phyloP scores from a whole-genome alignment of 2,888 invertebrate genomes.

The Rhogogaster chlorosoma region DNA sequence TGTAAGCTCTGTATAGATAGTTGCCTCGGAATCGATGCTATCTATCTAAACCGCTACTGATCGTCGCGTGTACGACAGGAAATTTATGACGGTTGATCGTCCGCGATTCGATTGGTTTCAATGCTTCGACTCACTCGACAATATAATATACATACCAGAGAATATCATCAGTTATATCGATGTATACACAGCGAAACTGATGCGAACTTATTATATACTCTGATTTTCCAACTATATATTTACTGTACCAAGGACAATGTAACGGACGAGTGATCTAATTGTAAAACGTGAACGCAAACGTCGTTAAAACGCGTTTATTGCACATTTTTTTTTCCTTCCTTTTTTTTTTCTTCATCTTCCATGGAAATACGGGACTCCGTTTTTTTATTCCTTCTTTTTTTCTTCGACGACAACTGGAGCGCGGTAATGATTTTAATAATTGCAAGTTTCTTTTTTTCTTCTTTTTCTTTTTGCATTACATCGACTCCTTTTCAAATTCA shows the following conservation, averaged over 20 bases:
- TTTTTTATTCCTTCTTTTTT: not conserved
- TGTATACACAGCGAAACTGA: not conserved
- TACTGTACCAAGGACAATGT: not conserved
- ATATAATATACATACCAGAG: not conserved
- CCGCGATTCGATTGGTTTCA: conserved; percentile 23
- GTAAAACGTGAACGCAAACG: conserved; percentile 3
- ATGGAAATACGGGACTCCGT: conserved; percentile 4
- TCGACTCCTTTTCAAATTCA: not conserved
- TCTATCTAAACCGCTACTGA: conserved; percentile 19
- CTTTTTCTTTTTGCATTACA: too few species aligned
- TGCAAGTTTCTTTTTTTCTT: not conserved
- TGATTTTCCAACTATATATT: conserved; percentile 1
- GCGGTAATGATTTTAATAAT: conserved; percentile 37
- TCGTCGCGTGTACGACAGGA: conserved; percentile 45
- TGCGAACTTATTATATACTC: not conserved
- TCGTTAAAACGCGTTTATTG: conserved; percentile 5
- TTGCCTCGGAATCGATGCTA: conserved; percentile 13
- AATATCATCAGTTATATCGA: conserved; percentile 7
- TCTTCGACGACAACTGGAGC: conserved; percentile 23
- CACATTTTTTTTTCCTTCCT: not conserved
- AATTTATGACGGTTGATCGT: conserved; percentile 2
- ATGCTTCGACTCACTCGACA: not conserved
- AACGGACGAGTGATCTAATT: conserved; percentile 35
- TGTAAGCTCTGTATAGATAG: not conserved
- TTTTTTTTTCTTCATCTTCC: not conserved